Percentiles rank a stretch among this genome's conserved stretches.
Evolutionary conservation across 2,888 invertebrate genomes (phyloP).

Genomic region (Monopis laevigella): DNA sequence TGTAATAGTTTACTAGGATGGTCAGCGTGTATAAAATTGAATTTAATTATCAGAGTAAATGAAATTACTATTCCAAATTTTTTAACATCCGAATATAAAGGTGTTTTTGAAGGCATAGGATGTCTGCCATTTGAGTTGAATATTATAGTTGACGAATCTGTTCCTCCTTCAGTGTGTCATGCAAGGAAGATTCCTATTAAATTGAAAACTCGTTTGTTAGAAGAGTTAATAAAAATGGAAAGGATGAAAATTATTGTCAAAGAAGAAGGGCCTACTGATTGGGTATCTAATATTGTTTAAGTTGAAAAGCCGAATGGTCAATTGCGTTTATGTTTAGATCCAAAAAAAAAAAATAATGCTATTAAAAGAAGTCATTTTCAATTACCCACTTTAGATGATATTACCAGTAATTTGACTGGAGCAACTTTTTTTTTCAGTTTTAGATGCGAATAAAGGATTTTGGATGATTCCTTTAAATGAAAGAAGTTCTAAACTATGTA

Average conservation of each 20-base stretch:
- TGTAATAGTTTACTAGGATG: too few relatives aligned
- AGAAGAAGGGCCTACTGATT: constrained; percentile 15
- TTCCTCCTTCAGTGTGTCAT: too few relatives aligned
- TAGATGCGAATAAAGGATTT: constrained; percentile 16
- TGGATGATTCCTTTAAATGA: constrained; percentile 7
- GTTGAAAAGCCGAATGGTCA: constrained; percentile 13
- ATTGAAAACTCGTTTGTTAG: neutral
- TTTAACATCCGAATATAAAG: too few relatives aligned
- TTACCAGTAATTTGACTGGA: constrained; percentile 14
- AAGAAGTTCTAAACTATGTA: constrained; percentile 9
- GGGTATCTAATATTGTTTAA: constrained; percentile 15
- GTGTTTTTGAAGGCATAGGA: too few relatives aligned
- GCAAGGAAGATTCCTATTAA: neutral
- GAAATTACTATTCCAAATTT: too few relatives aligned
- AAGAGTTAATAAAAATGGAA: neutral
- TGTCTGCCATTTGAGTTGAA: too few relatives aligned
- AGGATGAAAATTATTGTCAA: constrained; percentile 11
- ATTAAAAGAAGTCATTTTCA: constrained; percentile 16
- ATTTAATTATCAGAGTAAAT: too few relatives aligned
- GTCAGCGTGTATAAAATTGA: too few relatives aligned
- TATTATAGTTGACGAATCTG: too few relatives aligned
- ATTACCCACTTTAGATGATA: constrained; percentile 16
- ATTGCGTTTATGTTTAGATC: constrained; percentile 16
- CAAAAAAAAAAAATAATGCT: constrained; percentile 15
- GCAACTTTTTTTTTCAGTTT: constrained; percentile 15